A percentile compares a stretch with the other conserved stretches of the same genome.
These are phyloP conservation scores for Sciaenops ocellatus DNA, from an alignment of 2,797 vertebrate species.

Conservation along the genomic window DNA sequence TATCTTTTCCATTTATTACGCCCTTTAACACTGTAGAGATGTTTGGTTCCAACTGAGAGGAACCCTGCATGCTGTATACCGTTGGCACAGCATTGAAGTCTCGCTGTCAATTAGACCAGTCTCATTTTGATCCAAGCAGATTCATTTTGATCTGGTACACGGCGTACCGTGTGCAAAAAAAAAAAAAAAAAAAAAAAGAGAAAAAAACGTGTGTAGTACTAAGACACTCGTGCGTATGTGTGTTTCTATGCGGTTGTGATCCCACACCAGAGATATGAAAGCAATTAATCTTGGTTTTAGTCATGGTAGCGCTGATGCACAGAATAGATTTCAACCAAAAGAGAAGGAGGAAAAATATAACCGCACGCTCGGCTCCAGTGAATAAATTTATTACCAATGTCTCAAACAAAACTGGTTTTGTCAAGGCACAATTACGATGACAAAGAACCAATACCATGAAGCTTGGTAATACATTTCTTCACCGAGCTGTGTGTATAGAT, in stretches of 20 bases:
- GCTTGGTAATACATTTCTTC: conserved; percentile 34
- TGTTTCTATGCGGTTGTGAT: conserved; percentile 44
- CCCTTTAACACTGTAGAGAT: conserved; percentile 10
- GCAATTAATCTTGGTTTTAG: conserved; percentile 76
- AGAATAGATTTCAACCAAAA: conserved; percentile 60
- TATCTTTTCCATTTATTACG: conserved; percentile 27
- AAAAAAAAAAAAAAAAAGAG: too few species aligned
- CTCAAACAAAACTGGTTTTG: conserved; percentile 58
- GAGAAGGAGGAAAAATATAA: conserved; percentile 39
- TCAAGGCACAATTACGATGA: conserved; percentile 53
- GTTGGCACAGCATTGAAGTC: conserved; percentile 37
- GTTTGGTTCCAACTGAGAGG: conserved; percentile 50
- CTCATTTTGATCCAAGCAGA: conserved; percentile 68
- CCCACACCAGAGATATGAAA: conserved; percentile 68
- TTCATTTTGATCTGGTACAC: conserved; percentile 72
- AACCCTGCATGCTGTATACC: conserved; percentile 18
- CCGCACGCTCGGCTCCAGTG: conserved; percentile 11
- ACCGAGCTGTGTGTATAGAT: conserved; percentile 21
- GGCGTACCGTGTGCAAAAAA: conserved; percentile 57
- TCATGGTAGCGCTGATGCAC: conserved; percentile 61
- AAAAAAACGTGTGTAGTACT: conserved; percentile 28
- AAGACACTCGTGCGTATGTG: conserved; percentile 32
- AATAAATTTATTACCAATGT: conserved; percentile 48
- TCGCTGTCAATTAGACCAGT: conserved; percentile 66
- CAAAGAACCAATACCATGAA: conserved; percentile 47